Evolutionary conservation across 2,888 invertebrate genomes (phyloP).

Genomic region (Fragum sueziense): DNA sequence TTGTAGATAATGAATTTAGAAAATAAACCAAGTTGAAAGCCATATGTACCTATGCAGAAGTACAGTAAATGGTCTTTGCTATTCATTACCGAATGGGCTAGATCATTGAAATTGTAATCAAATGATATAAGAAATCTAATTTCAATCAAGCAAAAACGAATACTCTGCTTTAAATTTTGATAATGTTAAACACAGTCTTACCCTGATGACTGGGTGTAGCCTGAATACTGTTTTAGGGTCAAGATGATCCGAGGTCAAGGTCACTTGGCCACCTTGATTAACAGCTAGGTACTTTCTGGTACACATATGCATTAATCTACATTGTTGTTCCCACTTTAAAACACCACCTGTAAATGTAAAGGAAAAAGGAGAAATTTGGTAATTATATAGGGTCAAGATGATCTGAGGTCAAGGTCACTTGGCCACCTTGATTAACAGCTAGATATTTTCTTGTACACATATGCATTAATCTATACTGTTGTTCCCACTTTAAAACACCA

Average conservation of each 20-base stretch:
- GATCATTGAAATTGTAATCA: too few relatives aligned
- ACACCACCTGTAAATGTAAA: conserved; percentile 74
- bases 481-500: conserved; percentile 79
- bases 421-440: conserved; percentile 70
- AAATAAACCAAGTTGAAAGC: too few relatives aligned
- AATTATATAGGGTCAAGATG: conserved; percentile 75
- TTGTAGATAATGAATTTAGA: too few relatives aligned
- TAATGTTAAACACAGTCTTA: too few relatives aligned
- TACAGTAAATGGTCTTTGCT: too few relatives aligned
- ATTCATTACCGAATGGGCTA: too few relatives aligned
- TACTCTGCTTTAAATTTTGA: too few relatives aligned
- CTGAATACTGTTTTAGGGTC: conserved; percentile 80
- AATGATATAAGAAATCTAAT: too few relatives aligned
- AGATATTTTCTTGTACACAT: conserved; percentile 79
- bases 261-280: conserved; percentile 69
- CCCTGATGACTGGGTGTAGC: conserved; percentile 80
- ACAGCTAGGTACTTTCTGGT: conserved; percentile 78
- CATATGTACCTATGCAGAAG: too few relatives aligned
- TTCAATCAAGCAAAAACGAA: too few relatives aligned
- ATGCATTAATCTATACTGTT: conserved; percentile 79
- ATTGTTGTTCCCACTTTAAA: conserved; percentile 80
- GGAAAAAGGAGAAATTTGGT: too few relatives aligned
- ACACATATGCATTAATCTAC: conserved; percentile 79
- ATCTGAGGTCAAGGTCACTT: conserved; percentile 73
- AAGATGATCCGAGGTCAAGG: conserved; percentile 71